Percentiles rank a stretch among this genome's conserved stretches.
These are phyloP conservation scores for Folsomia candida DNA, from an alignment of 2,888 invertebrate genomes.

Conservation along the genomic window DNA sequence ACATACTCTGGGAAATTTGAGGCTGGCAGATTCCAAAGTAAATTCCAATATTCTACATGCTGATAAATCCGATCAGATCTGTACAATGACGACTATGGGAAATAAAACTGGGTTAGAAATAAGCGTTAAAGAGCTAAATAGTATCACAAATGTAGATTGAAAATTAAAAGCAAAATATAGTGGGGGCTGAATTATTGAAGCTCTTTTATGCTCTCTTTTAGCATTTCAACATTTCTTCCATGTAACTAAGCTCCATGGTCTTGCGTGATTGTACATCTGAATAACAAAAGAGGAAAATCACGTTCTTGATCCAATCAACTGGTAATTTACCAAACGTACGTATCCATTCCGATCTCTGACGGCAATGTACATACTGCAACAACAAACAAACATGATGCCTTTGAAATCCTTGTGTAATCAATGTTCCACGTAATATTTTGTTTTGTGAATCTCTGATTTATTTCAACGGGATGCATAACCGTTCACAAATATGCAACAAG, in stretches of 20 bases:
- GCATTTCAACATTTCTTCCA: not conserved
- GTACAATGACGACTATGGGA: not conserved
- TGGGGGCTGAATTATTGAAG: too few relatives aligned
- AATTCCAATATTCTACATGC: not conserved
- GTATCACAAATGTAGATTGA: not conserved
- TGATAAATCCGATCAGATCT: not conserved
- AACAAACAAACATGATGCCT: too few relatives aligned
- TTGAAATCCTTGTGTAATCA: not conserved
- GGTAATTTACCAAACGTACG: slow-evolving; percentile 16
- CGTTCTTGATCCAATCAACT: slow-evolving; percentile 33
- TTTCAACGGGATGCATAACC: not conserved
- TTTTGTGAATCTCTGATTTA: not conserved
- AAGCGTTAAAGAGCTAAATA: not conserved
- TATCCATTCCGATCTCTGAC: not conserved
- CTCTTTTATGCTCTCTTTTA: not conserved
- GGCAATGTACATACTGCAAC: not conserved
- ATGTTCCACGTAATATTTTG: not conserved
- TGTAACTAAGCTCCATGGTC: not conserved
- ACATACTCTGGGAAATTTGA: not conserved
- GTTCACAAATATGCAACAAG: not conserved
- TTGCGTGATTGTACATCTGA: too few relatives aligned
- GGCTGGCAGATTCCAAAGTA: not conserved
- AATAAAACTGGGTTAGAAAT: not conserved
- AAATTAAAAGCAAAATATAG: not conserved
- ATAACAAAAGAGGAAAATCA: slow-evolving; percentile 4